Base-by-base conservation (phyloP, 2,888 invertebrate species). In the Xestia rhomboidea region DNA sequence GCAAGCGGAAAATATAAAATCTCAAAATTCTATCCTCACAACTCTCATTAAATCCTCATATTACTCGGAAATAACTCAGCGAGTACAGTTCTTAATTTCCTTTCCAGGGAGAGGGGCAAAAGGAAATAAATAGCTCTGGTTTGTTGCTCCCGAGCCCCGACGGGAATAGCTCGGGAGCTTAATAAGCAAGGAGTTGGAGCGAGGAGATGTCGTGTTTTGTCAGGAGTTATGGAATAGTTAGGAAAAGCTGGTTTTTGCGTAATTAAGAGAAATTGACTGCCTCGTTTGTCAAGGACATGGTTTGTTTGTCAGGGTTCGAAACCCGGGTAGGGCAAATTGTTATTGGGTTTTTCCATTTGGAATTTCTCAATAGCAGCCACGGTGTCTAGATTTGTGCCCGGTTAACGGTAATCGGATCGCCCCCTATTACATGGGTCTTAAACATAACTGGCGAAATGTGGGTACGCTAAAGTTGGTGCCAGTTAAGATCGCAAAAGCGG, bases 71-170 rank as follows among this genome's bases (percentile, higher is more conserved):
- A 64, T 68, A 75, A 57, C 34, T 60, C 30, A 11, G 27, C 34
- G 34, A 64, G 54, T 69, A 66, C 68, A 72, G 66, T 83, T 66
- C 57, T 68, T 77, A 83, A 86, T 85, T 85, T 86, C 74, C 77
- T 81, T 74, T 73, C 67, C 18, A 68, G 27, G 49, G 27, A 74
- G 70, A 49, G n/a, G 34, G 66, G 69, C 77, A 62, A 70, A 71
- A 81, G 79, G 82, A 82, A 86, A 82, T 79, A 82, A 86, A 86
- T 68, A 81, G 81, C 78, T 24, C 41, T 70, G 46, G 84, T 77
- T 81, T 75, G 70, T 81, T 81, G 84, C 80, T 68, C 77, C 73
- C 70, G 30, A 30, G 60, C 57, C 1, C 30, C 57, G 88, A 78
- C 87, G 34, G 81, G 78, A 87, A 87, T 87, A 88, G 66, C 87